These are phyloP conservation scores for Alfaro cultratus DNA, from an alignment of 2,797 vertebrate species.

Conservation along the genomic window DNA sequence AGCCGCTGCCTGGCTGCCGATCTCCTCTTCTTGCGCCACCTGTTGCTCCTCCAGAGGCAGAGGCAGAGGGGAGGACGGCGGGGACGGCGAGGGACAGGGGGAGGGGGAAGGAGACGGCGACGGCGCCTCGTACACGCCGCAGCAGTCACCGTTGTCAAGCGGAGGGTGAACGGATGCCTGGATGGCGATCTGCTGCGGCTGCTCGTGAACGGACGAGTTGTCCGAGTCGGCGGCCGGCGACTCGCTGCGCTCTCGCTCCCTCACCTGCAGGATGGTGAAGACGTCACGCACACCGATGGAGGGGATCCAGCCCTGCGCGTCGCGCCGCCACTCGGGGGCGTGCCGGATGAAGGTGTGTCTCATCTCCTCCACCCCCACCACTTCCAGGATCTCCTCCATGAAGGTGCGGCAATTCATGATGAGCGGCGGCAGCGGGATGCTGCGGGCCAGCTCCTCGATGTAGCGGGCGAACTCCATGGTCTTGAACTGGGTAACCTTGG, in stretches of 20 bases:
- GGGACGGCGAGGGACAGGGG: slow-evolving; percentile 43
- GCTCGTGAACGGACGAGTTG: slow-evolving; percentile 90
- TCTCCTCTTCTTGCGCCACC: not conserved
- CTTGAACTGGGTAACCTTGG: slow-evolving; percentile 99
- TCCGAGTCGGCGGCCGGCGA: slow-evolving; percentile 92
- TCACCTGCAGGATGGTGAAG: slow-evolving; percentile 87
- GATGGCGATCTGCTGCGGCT: slow-evolving; percentile 95
- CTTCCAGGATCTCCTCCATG: slow-evolving; percentile 98
- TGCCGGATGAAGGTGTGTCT: slow-evolving; percentile 92
- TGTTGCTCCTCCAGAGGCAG: slow-evolving; percentile 29
- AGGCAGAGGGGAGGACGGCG: slow-evolving; percentile 22
- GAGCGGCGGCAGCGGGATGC: slow-evolving; percentile 96
- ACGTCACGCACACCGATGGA: slow-evolving; percentile 79
- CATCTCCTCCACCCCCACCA: slow-evolving; percentile 95
- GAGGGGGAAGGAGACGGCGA: slow-evolving; percentile 62
- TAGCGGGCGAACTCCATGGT: slow-evolving; percentile 99
- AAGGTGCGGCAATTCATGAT: slow-evolving; percentile 99
- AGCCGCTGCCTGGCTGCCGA: not conserved
- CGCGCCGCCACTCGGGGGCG: slow-evolving; percentile 83
- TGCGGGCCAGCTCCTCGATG: slow-evolving; percentile 95
- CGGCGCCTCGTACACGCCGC: slow-evolving; percentile 55
- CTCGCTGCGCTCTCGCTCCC: slow-evolving; percentile 85
- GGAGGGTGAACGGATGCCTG: slow-evolving; percentile 93
- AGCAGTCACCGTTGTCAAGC: slow-evolving; percentile 75
- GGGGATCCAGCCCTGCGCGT: slow-evolving; percentile 47